phyloP scores from a whole-genome alignment of 2,797 vertebrate species.

The Hozukius guyotensis region DNA sequence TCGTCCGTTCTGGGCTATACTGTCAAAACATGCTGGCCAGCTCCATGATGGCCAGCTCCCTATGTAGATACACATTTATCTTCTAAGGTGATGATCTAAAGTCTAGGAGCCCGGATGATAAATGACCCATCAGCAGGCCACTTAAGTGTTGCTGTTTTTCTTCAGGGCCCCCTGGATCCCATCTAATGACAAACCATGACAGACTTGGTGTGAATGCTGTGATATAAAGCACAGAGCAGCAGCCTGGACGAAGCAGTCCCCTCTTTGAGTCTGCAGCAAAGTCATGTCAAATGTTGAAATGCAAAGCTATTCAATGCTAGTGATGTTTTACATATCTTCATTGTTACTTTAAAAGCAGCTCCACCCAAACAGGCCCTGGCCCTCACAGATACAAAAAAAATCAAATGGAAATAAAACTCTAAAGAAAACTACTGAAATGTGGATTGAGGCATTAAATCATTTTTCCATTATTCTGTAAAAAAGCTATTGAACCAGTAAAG shows the following conservation, averaged over 20 bases:
- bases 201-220: constrained; percentile 8
- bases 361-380: background rate
- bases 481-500: background rate
- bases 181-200: constrained; percentile 30
- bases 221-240: constrained; percentile 1
- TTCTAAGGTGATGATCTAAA: constrained; percentile 13
- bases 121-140: constrained; percentile 31
- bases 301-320: background rate
- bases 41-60: no score
- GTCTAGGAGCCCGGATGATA: constrained; percentile 12
- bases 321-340: background rate
- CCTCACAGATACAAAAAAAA: background rate
- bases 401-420: background rate
- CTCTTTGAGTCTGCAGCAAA: background rate
- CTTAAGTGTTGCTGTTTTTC: constrained; percentile 36
- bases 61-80: background rate
- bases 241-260: background rate
- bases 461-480: background rate
- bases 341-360: background rate
- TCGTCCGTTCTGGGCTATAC: no score
- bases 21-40: no score
- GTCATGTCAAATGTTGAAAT: background rate
- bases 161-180: constrained; percentile 15
- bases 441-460: background rate
- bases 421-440: background rate